These are phyloP conservation scores for Tinea semifulvella DNA, from an alignment of 2,888 invertebrate species.

Conservation along the genomic window DNA sequence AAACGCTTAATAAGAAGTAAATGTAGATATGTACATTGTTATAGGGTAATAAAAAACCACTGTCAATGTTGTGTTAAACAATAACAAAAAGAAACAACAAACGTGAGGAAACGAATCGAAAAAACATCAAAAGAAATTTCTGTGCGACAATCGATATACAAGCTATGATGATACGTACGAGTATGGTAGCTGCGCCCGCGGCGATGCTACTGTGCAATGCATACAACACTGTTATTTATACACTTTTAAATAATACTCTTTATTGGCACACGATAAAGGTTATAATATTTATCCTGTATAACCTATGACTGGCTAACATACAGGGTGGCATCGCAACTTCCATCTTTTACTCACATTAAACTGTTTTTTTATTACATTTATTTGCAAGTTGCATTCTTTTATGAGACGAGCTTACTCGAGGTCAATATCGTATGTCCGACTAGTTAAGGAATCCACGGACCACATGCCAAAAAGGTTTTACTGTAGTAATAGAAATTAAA, in stretches of 20 bases:
- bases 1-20: no score
- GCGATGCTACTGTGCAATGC: slow-evolving; percentile 17
- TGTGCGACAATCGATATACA: slow-evolving; percentile 23
- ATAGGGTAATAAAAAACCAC: no score
- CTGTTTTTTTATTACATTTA: slow-evolving; percentile 6
- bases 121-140: neutral
- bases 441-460: no score
- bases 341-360: neutral
- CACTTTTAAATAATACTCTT: slow-evolving; percentile 11
- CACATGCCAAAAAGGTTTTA: no score
- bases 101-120: no score
- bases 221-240: slow-evolving; percentile 11
- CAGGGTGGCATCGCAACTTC: slow-evolving; percentile 8
- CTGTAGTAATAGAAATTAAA: no score
- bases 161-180: slow-evolving; percentile 21
- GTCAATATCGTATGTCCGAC: slow-evolving; percentile 5
- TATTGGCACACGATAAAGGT: neutral
- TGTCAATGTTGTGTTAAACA: no score
- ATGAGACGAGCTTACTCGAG: slow-evolving; percentile 1
- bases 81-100: no score
- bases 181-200: slow-evolving; percentile 20
- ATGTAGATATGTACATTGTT: no score
- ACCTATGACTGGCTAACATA: neutral
- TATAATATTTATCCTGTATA: neutral
- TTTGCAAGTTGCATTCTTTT: slow-evolving; percentile 9